Conservation (phyloP, 2,888 invertebrate species). For the Ophion ellenae region DNA sequence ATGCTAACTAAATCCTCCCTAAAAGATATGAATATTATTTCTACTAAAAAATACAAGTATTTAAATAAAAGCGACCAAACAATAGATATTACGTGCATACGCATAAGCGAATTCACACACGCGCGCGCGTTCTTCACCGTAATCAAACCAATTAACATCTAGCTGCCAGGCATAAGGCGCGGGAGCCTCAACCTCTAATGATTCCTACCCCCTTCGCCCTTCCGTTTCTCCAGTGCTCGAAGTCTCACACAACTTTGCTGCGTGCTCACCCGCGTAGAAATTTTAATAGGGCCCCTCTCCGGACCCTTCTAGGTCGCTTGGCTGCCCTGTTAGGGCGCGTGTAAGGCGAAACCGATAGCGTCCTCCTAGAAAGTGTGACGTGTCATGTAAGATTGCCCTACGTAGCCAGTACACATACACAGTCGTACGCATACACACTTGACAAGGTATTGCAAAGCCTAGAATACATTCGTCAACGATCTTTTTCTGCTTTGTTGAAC, state of each 20-base stretch:
- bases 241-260: neutral
- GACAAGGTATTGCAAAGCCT: too few relatives aligned
- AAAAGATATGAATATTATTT: too few relatives aligned
- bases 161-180: slow-evolving; percentile 55
- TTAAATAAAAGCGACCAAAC: too few relatives aligned
- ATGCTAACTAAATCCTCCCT: too few relatives aligned
- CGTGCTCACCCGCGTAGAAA: slow-evolving; percentile 14
- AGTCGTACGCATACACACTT: too few relatives aligned
- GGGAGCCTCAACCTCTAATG: slow-evolving; percentile 59
- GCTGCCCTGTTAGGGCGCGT: neutral
- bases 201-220: slow-evolving; percentile 39
- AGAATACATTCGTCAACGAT: too few relatives aligned
- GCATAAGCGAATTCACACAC: slow-evolving; percentile 47
- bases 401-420: too few relatives aligned
- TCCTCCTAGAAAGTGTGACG: too few relatives aligned
- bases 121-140: slow-evolving; percentile 45
- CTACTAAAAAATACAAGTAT: too few relatives aligned
- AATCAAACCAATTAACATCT: slow-evolving; percentile 64
- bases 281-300: neutral
- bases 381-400: too few relatives aligned
- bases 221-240: neutral
- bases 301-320: neutral
- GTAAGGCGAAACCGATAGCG: neutral
- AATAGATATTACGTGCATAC: slow-evolving; percentile 1
- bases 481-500: too few relatives aligned